A percentile compares a stretch with the other conserved stretches of the same genome.
phyloP scores from a whole-genome alignment of 1,140 invertebrate species.

The Drosophila ananassae region DNA sequence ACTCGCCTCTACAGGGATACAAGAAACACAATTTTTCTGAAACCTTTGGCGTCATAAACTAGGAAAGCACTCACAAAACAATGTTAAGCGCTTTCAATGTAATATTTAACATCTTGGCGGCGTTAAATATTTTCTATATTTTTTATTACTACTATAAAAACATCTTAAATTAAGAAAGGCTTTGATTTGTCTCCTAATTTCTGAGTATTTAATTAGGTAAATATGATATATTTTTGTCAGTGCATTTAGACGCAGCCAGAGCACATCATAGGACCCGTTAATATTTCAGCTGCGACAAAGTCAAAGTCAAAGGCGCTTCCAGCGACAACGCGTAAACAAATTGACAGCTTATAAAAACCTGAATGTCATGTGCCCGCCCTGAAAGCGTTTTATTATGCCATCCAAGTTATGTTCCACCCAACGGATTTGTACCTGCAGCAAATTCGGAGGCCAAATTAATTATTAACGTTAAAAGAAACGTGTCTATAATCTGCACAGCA shows the following conservation, averaged over 20 bases:
- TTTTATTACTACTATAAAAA: accelerated
- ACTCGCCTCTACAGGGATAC: conserved; percentile 5
- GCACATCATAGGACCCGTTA: conserved; percentile 45
- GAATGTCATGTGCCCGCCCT: conserved; percentile 64
- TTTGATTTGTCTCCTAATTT: too few relatives aligned
- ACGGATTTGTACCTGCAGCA: conserved; percentile 26
- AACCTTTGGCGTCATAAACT: not conserved
- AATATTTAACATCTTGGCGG: too few relatives aligned
- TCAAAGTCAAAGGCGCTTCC: conserved; percentile 56
- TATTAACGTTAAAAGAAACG: conserved; percentile 65
- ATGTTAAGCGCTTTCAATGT: not conserved
- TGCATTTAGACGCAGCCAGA: conserved; percentile 13
- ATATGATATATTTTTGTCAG: not conserved
- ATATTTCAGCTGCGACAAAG: conserved; percentile 71
- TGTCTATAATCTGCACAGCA: conserved; percentile 59
- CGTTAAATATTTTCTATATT: too few relatives aligned
- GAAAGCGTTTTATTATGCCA: conserved; percentile 78
- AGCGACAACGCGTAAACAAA: conserved; percentile 70
- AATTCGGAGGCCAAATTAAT: conserved; percentile 65
- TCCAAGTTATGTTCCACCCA: conserved; percentile 69
- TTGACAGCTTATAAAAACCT: conserved; percentile 81
- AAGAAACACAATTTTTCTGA: not conserved
- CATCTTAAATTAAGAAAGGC: too few relatives aligned
- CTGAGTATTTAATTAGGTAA: not conserved
- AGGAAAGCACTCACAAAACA: not conserved